These are phyloP conservation scores for Crocodylus rhombifer DNA, from an alignment of 2,797 vertebrate genomes.

Conservation along the genomic window DNA sequence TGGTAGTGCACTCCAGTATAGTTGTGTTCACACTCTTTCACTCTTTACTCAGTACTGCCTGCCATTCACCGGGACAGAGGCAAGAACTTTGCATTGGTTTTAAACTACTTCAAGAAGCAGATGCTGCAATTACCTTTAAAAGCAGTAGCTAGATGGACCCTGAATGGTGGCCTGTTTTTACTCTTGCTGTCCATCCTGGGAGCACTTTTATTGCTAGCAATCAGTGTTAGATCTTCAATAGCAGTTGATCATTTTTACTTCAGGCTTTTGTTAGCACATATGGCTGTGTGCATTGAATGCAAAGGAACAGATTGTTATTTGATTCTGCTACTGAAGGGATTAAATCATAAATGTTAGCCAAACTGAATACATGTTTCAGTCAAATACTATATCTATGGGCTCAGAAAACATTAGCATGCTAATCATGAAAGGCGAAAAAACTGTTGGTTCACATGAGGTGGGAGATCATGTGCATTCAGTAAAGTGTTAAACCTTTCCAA, in stretches of 20 bases:
- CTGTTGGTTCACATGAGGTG: constrained; percentile 3
- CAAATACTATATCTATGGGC: neutral
- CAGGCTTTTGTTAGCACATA: constrained; percentile 69
- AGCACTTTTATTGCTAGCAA: constrained; percentile 71
- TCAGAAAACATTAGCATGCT: neutral
- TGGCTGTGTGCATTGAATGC: constrained; percentile 42
- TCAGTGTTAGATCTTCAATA: constrained; percentile 70
- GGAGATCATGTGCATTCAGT: neutral
- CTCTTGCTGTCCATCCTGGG: constrained; percentile 61
- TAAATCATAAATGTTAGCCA: constrained; percentile 24
- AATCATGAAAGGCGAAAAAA: neutral
- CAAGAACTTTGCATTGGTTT: constrained; percentile 52
- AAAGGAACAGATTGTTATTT: constrained; percentile 47
- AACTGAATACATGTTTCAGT: constrained; percentile 25
- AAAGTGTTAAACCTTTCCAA: neutral
- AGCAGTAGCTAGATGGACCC: constrained; percentile 52
- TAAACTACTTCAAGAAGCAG: constrained; percentile 70
- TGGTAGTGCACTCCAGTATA: constrained; percentile 27
- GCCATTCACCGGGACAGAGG: constrained; percentile 58
- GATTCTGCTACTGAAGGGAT: constrained; percentile 21
- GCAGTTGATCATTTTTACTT: constrained; percentile 69
- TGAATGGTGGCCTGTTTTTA: constrained; percentile 61
- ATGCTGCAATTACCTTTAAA: constrained; percentile 74
- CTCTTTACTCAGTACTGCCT: constrained; percentile 31
- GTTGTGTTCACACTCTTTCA: constrained; percentile 62